These are phyloP conservation scores for Helostoma temminkii DNA, from an alignment of 2,797 vertebrate genomes.

Conservation along the genomic window DNA sequence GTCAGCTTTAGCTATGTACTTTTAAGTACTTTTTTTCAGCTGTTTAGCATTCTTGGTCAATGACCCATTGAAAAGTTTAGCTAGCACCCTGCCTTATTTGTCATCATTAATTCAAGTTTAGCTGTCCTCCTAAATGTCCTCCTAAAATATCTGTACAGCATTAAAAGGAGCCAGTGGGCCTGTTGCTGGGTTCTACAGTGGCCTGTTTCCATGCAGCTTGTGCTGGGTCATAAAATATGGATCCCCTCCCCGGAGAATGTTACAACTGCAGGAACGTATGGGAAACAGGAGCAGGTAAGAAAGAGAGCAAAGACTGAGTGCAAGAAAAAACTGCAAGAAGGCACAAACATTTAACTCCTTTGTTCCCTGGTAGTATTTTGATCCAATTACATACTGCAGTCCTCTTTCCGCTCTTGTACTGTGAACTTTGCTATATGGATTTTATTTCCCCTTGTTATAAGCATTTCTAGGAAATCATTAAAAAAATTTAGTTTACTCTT, in stretches of 20 bases:
- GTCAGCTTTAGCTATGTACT: neutral
- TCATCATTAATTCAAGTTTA: constrained; percentile 30
- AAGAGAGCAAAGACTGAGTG: constrained; percentile 1
- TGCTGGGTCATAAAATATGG: constrained; percentile 78
- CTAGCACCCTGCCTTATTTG: neutral
- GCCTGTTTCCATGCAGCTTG: constrained; percentile 63
- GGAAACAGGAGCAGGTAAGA: constrained; percentile 15
- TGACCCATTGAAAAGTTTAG: constrained; percentile 5
- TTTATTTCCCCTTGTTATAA: neutral
- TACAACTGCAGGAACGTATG: constrained; percentile 45
- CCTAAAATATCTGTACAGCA: constrained; percentile 36
- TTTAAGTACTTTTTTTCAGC: neutral
- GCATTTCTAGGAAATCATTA: neutral
- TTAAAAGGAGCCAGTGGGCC: constrained; percentile 34
- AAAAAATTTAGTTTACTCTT: neutral
- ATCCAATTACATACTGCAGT: neutral
- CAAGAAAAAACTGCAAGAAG: constrained; percentile 33
- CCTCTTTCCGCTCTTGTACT: neutral
- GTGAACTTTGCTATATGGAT: neutral
- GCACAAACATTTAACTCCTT: constrained; percentile 39
- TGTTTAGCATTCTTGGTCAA: constrained; percentile 12
- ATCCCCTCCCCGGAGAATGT: constrained; percentile 56
- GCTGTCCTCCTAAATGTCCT: neutral
- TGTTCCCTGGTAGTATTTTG: constrained; percentile 12
- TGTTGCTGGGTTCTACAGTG: constrained; percentile 52